Conservation (phyloP, 2,113 vertebrate genomes). For the Notechis scutatus region DNA sequence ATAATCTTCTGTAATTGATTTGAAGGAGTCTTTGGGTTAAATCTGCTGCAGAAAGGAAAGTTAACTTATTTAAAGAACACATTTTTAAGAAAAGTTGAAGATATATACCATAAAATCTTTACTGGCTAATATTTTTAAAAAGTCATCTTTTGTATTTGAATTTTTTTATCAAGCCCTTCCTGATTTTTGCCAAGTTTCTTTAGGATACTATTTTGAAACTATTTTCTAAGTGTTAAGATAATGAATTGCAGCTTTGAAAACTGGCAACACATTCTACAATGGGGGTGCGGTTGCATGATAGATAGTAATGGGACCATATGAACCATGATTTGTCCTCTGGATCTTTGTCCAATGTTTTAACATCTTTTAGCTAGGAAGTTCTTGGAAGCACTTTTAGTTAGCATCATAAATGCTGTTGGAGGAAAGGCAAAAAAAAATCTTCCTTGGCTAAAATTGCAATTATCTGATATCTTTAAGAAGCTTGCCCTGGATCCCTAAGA, state of each 20-base stretch:
- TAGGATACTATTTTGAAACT: conserved; percentile 33
- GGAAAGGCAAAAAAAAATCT: not conserved
- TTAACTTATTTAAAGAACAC: conserved; percentile 28
- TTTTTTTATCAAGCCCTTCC: conserved; percentile 28
- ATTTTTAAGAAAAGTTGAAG: conserved; percentile 46
- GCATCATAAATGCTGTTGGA: not conserved
- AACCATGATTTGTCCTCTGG: not conserved
- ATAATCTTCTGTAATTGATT: not conserved
- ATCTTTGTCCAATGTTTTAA: not conserved
- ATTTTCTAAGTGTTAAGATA: conserved; percentile 37
- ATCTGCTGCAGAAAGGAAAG: conserved; percentile 38
- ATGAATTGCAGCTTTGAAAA: not conserved
- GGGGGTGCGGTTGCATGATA: not conserved
- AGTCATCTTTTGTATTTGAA: conserved; percentile 28
- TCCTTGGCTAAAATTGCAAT: not conserved
- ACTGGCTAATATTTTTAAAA: conserved; percentile 41
- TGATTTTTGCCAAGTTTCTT: conserved; percentile 31
- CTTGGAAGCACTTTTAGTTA: not conserved
- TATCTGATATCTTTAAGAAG: not conserved
- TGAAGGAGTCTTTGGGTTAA: conserved; percentile 47
- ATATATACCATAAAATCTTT: conserved; percentile 37
- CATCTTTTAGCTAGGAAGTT: not conserved
- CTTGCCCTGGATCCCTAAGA: not conserved
- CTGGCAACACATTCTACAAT: not conserved
- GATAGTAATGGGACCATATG: not conserved